phyloP scores from a whole-genome alignment of 2,888 invertebrate species.

The Ctena decussata region DNA sequence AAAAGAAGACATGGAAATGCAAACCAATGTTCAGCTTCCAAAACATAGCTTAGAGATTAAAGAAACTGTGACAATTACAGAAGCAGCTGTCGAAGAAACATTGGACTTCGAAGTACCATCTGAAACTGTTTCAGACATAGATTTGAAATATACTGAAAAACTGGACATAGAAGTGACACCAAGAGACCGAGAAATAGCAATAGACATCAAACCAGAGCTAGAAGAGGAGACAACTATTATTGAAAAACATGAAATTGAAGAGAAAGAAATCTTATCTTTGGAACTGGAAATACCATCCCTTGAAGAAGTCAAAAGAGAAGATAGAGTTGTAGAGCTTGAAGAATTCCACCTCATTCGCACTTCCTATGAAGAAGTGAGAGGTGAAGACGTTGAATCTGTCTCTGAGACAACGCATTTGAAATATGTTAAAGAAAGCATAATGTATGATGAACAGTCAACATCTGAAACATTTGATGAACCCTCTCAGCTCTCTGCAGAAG shows the following conservation, averaged over 20 bases:
- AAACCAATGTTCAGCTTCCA: too few species aligned
- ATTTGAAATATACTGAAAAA: constrained; percentile 10
- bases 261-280: constrained; percentile 9
- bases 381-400: neutral
- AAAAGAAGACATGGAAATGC: neutral
- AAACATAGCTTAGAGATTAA: too few species aligned
- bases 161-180: constrained; percentile 38
- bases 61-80: too few species aligned
- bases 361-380: neutral
- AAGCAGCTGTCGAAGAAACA: constrained; percentile 27
- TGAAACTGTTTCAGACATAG: too few species aligned
- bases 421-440: neutral
- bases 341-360: neutral
- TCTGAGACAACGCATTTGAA: neutral
- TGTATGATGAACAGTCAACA: neutral
- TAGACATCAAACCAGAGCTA: neutral
- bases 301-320: constrained; percentile 8
- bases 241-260: constrained; percentile 34
- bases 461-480: constrained; percentile 20
- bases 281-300: neutral
- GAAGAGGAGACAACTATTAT: constrained; percentile 11
- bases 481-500: constrained; percentile 23
- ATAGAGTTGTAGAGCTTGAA: constrained; percentile 12
- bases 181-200: neutral
- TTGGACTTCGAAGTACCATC: too few species aligned